These are phyloP conservation scores for Dynastes maya DNA, from an alignment of 2,888 invertebrate species.

Conservation along the genomic window DNA sequence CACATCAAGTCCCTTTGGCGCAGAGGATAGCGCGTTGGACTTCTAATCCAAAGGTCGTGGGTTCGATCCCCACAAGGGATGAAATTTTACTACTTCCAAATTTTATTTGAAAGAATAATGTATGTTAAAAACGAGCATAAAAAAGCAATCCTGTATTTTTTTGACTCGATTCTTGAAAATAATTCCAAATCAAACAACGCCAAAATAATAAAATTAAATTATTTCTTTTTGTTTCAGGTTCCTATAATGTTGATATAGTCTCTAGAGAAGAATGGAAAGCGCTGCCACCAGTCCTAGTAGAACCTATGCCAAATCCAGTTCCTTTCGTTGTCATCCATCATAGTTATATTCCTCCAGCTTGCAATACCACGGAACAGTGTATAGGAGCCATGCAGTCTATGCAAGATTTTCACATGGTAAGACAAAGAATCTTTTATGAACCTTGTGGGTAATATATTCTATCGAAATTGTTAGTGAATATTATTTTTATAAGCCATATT, in stretches of 20 bases:
- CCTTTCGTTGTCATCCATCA: conserved; percentile 83
- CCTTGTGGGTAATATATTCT: not conserved
- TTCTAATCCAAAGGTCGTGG: conserved; percentile 93
- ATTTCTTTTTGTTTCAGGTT: conserved; percentile 50
- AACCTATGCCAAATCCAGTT: conserved; percentile 74
- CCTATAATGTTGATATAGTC: conserved; percentile 60
- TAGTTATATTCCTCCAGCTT: conserved; percentile 78
- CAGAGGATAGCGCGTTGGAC: conserved; percentile 93
- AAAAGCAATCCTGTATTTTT: too few species aligned
- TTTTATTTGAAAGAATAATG: too few species aligned
- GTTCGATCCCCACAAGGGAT: conserved; percentile 91
- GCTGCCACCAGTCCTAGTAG: conserved; percentile 68
- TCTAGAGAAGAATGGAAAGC: conserved; percentile 77
- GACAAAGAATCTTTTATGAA: not conserved
- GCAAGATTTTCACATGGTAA: conserved; percentile 77
- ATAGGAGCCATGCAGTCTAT: conserved; percentile 76
- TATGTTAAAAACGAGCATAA: too few species aligned
- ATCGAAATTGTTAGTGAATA: too few species aligned
- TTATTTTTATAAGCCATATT: too few species aligned
- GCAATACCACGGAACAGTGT: conserved; percentile 73
- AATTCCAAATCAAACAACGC: too few species aligned
- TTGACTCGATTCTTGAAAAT: too few species aligned
- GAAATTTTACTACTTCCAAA: conserved; percentile 58
- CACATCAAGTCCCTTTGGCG: conserved; percentile 81
- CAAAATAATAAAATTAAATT: too few species aligned